These are phyloP conservation scores for Dolichopus griseipennis DNA, from an alignment of 2,888 invertebrate species.

Conservation along the genomic window DNA sequence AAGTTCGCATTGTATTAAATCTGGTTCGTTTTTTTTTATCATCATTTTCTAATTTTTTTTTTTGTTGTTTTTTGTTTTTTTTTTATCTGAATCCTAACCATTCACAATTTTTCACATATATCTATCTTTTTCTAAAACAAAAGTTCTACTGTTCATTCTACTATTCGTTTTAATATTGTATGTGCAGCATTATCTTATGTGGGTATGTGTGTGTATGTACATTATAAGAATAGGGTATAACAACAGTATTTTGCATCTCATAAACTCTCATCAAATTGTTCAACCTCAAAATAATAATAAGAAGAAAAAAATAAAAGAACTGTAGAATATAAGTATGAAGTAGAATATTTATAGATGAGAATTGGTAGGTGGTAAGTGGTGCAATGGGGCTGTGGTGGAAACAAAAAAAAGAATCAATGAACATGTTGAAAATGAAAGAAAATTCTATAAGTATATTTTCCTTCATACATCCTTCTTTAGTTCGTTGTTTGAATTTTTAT, in stretches of 20 bases:
- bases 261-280: conserved; percentile 4
- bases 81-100: not conserved
- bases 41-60: not conserved
- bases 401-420: not conserved
- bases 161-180: not conserved
- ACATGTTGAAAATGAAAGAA: conserved; percentile 6
- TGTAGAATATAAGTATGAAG: not conserved
- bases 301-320: not conserved
- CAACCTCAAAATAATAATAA: not conserved
- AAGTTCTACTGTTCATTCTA: not conserved
- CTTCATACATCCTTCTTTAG: not conserved
- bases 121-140: not conserved
- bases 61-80: not conserved
- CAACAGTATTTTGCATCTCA: not conserved
- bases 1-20: not conserved
- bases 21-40: not conserved
- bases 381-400: not conserved
- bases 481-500: not conserved
- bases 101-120: not conserved
- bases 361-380: not conserved
- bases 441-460: not conserved
- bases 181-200: too few species aligned
- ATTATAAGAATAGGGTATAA: not conserved
- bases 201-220: too few species aligned
- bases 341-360: not conserved